Evolutionary conservation across 2,797 vertebrate species (phyloP), one percentile per base, ranked within the genome.

Genomic region (Eremophila alpestris): DNA sequence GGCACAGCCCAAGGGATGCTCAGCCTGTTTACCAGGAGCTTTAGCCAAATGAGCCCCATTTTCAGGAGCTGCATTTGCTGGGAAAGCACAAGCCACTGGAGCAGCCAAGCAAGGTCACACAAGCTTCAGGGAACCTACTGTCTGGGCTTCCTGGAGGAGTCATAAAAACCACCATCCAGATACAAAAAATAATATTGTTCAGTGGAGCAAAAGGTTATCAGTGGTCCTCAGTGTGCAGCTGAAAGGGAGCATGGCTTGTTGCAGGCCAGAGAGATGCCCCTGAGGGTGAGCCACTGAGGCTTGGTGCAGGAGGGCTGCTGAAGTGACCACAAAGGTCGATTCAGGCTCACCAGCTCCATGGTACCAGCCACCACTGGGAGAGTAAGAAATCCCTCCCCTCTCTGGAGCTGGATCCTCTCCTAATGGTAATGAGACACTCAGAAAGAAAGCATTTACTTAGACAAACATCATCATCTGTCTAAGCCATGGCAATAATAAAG

Each of bases 381-480:
- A 30, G 71, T 70, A 76, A 93, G 83, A 90, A 93, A 78, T 54
- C 32, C 81, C 80, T 87, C 76, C 32, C 34, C 68, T 78, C 84
- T 63, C 86, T 84, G 70, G 52, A 88, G 85, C 62, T 96, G 90
- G 89, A 89, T 96, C 55, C 49, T 90, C 85, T 97, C 94, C 93
- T 97, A 95, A 94, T 71, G 55, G 58, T 93, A 97, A 97, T 92
- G 86, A 96, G 71, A 77, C 74, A 79, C 85, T 85, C 80, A 95
- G 93, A 94, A 93, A 87, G 56, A 92, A 95, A 65, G 71, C 86
- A 76, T 95, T 97, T 97, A 95, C 87, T 96, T 95, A 96, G 94
- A 95, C 70, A 95, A 97, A 92, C 91, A 96, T 93, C 83, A 96
- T 96, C 87, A 93, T 95, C 91, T 87, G 85, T 96, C 96, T 96